Evolutionary conservation across 2,888 invertebrate species (phyloP).

Genomic region (Lumbricus terrestris): DNA sequence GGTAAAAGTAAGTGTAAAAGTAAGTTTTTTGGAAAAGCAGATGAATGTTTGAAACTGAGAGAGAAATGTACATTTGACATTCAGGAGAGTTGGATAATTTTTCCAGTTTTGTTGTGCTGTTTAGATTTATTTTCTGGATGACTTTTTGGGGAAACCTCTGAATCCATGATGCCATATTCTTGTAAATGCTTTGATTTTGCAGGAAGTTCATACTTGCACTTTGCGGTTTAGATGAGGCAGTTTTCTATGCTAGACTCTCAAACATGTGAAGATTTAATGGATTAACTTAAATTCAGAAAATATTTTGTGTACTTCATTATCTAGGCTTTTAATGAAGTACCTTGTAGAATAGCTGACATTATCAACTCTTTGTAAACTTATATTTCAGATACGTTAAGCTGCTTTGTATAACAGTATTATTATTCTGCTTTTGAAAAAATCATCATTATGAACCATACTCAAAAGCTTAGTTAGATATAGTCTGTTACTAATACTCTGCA

Average conservation of each 20-base stretch:
- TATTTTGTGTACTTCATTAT: background rate
- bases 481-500: background rate
- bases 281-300: background rate
- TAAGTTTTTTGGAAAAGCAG: background rate
- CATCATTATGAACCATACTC: background rate
- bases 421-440: background rate
- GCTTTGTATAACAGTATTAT: slow-evolving; percentile 3
- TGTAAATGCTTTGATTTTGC: background rate
- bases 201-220: background rate
- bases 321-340: background rate
- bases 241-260: background rate
- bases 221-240: background rate
- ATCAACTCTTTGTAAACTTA: background rate
- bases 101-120: background rate
- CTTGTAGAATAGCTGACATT: background rate
- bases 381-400: background rate
- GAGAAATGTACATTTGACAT: background rate
- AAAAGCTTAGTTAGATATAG: background rate
- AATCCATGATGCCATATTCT: background rate
- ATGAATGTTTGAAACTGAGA: too few species aligned
- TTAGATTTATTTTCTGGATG: background rate
- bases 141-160: background rate
- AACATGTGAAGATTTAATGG: background rate
- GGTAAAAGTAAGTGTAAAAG: background rate
- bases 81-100: background rate